phyloP scores from a whole-genome alignment of 2,797 vertebrate genomes.

The Pseudocheirus occidentalis region DNA sequence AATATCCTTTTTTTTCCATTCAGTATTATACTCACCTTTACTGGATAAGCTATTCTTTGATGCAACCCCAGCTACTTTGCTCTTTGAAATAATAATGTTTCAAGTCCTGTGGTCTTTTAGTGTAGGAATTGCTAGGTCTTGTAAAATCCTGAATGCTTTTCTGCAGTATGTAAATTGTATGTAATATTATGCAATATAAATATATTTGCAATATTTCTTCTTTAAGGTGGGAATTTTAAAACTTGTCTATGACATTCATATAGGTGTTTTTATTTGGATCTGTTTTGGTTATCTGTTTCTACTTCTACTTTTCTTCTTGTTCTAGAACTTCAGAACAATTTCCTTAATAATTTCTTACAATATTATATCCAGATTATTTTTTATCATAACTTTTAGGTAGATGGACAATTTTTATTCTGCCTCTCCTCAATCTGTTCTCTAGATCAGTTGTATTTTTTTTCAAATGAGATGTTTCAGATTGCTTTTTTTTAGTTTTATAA shows the following conservation, averaged over 20 bases:
- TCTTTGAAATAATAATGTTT: no score
- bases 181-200: no score
- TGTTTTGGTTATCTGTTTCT: not conserved
- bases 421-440: not conserved
- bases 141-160: not conserved
- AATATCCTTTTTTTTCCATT: no score
- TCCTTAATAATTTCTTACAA: not conserved
- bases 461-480: no score
- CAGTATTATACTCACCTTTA: no score
- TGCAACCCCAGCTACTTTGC: no score
- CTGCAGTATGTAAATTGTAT: not conserved
- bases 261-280: not conserved
- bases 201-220: not conserved
- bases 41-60: no score
- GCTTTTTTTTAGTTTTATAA: no score
- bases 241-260: not conserved
- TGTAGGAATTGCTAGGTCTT: not conserved
- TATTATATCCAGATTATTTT: not conserved
- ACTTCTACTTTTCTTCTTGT: no score
- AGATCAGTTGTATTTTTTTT: no score
- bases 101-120: not conserved
- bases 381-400: no score
- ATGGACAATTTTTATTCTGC: not conserved
- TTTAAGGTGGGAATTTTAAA: not conserved
- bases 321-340: not conserved